Base-by-base conservation (phyloP, 2,888 invertebrate genomes). In the Cosmopolites sordidus region DNA sequence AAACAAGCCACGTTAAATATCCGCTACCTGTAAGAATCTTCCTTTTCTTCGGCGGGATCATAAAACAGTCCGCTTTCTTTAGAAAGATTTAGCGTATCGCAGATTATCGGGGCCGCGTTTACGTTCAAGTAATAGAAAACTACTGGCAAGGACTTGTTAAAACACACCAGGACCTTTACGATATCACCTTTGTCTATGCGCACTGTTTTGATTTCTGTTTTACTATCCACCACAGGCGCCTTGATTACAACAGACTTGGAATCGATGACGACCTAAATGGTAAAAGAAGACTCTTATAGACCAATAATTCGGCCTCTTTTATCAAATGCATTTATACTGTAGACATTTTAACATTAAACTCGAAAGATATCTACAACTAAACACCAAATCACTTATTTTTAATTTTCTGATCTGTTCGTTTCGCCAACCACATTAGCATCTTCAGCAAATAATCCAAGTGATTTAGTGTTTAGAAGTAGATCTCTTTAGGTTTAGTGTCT, bases 41-140 rank as follows among this genome's bases (percentile, higher is more conserved):
- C 81, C 72, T 76, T 76, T 27, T 66, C 60, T 18, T 82, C 79
- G 61, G 78, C 72, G 2, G 84, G 82, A 73, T 83, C 79, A 64
- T 80, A 83, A 67, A 79, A 83, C 33, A 62, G 60, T 16, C 70
- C 72, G n/a, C 64, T 61, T 16, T 69, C 72, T 14, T 82, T 79
- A 43, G 75, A 75, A 86, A 93, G 88, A 46, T 86, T 83, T 33
- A 93, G 76, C 18, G 78, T 73, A 62, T 81, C 81, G 48, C 92
- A 78, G 48, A 93, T 83, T 62, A 80, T 82, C 17, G 75, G 75
- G 12, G 86, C 91, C 68, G 84, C 84, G 41, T 76, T 78, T 48
- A 82, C 81, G 61, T 83, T 80, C 12, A 88, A 83, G 66, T 89
- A 89, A 62, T 92, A 78, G 73, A 92, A 92, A 60, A 94, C 75